Percentiles rank a stretch among this genome's conserved stretches.
Evolutionary conservation across 2,888 invertebrate genomes (phyloP).

Genomic region (Drymonia ruficornis): DNA sequence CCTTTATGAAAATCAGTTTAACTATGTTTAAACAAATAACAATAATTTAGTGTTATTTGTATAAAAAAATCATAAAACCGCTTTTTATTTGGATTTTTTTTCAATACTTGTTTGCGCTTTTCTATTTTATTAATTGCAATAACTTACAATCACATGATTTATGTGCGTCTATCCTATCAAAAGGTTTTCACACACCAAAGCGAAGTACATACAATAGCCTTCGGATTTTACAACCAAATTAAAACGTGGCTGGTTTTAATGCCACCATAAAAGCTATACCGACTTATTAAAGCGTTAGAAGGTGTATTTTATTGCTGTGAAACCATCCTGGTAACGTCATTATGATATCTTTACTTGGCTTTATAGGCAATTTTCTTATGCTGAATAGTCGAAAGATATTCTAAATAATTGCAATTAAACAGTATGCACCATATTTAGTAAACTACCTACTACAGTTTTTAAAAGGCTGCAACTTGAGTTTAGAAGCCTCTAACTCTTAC

Average conservation of each 20-base stretch:
- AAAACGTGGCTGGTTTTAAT: slow-evolving; percentile 53
- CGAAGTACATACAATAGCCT: slow-evolving; percentile 14
- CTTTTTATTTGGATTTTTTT: neutral
- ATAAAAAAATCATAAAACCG: too few relatives aligned
- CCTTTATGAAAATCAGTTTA: too few relatives aligned
- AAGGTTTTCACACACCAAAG: slow-evolving; percentile 14
- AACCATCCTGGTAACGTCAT: slow-evolving; percentile 37
- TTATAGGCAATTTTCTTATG: too few relatives aligned
- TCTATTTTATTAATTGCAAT: too few relatives aligned
- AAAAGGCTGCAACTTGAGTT: too few relatives aligned
- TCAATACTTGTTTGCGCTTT: neutral
- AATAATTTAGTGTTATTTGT: too few relatives aligned
- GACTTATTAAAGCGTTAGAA: slow-evolving; percentile 52
- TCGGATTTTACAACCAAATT: slow-evolving; percentile 61
- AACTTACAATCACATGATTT: neutral
- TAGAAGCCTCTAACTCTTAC: too few relatives aligned
- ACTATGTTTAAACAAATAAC: too few relatives aligned
- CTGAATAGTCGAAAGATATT: too few relatives aligned
- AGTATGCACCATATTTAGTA: too few relatives aligned
- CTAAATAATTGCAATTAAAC: too few relatives aligned
- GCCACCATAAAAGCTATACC: slow-evolving; percentile 59
- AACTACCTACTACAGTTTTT: too few relatives aligned
- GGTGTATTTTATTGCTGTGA: slow-evolving; percentile 48
- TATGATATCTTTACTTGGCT: slow-evolving; percentile 19
- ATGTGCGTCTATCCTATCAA: slow-evolving; percentile 9